Evolutionary conservation across 2,113 vertebrate genomes (phyloP).

Genomic region (Laticauda colubrina): DNA sequence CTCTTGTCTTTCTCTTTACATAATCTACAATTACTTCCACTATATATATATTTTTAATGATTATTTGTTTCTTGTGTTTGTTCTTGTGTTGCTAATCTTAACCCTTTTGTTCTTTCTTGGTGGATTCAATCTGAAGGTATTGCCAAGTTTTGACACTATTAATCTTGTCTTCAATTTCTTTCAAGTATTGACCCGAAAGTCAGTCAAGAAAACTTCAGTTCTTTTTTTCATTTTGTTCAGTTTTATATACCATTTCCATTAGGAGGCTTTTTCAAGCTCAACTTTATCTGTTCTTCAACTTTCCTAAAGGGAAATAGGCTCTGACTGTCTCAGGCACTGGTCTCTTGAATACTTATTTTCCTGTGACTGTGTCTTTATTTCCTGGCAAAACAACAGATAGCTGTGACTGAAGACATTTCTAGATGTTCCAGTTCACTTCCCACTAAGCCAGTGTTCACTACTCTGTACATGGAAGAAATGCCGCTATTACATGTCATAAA

Average conservation of each 20-base stretch:
- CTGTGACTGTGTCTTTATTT: neutral
- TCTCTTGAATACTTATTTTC: neutral
- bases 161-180: neutral
- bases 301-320: neutral
- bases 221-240: neutral
- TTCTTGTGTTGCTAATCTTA: neutral
- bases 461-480: neutral
- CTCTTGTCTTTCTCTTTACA: neutral
- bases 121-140: neutral
- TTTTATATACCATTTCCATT: neutral
- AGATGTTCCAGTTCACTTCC: neutral
- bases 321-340: neutral
- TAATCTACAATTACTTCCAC: neutral
- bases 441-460: neutral
- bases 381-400: neutral
- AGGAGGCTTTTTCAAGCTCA: neutral
- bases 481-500: neutral
- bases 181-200: neutral
- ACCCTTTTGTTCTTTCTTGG: neutral
- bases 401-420: neutral
- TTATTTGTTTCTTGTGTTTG: neutral
- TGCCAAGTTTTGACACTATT: neutral
- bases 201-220: neutral
- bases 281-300: neutral
- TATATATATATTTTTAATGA: neutral